Base-by-base conservation (phyloP, 2,888 invertebrate genomes). In the Linnaemya vulpina region DNA sequence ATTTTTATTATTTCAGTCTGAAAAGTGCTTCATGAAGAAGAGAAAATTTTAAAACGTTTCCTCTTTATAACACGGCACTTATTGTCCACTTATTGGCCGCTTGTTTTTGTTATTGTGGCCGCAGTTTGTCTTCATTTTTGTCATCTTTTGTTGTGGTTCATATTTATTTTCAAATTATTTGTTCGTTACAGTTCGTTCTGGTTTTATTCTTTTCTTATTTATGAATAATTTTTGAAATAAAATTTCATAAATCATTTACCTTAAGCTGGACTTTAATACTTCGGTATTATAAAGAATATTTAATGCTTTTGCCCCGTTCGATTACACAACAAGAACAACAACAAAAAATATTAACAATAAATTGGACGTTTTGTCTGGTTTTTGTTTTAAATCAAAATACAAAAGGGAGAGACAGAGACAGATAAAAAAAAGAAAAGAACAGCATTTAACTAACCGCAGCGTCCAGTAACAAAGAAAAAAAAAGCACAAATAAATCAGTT, bases 401-500 rank as follows among this genome's bases (percentile, higher is more conserved):
- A 22, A 60, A 11, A 13, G 0, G 13, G 11, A 40, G 40, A 13
- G 11, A 40, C 11, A 40, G 11, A 40, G 5, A 5, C n/a, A 53
- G 22, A 38, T 20, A 78, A 74, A 55, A 11, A 30, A 25, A 35
- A 58, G 40, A 62, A 7, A 65, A 65, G 3, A 22, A 38, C 15
- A 38, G 11, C 51, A 67, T 20, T 25, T 22, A 63, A 70, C 38
- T 46, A 82, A 67, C 62, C 46, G 49, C 25, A 65, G 17, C 53
- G 65, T n/a, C 38, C 40, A 76, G 58, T 49, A 82, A 67, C 67
- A 74, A 38, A 63, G 51, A 67, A 67, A 78, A 78, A n/a, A n/a
- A n/a, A n/a, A n/a, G n/a, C n/a, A 65, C 65, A 85, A 82, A 85
- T 85, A 85, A 85, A 85, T 85, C 82, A 85, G 78, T 75, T 85